phyloP scores from a whole-genome alignment of 2,797 vertebrate species.

The Halcyon chelicuti region DNA sequence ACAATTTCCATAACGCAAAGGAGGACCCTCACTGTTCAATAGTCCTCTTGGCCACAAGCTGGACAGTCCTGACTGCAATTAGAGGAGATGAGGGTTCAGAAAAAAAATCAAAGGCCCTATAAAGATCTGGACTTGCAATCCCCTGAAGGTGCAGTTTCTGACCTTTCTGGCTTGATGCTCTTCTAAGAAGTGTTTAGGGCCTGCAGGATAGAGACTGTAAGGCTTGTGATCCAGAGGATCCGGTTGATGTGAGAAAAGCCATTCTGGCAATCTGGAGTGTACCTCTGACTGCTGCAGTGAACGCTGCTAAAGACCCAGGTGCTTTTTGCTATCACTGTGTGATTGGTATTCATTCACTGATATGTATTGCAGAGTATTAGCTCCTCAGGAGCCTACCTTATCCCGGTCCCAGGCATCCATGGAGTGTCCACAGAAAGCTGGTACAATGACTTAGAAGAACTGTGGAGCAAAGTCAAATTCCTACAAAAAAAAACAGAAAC shows the following conservation, averaged over 20 bases:
- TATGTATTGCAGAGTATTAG: neutral
- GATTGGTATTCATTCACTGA: neutral
- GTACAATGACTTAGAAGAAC: neutral
- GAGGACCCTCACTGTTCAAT: neutral
- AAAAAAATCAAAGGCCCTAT: neutral
- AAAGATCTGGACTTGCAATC: neutral
- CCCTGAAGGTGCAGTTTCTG: neutral
- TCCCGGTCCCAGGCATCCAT: neutral
- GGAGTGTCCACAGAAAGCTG: neutral
- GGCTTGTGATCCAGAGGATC: neutral
- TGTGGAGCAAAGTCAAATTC: neutral
- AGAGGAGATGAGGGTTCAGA: neutral
- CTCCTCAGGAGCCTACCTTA: accelerated
- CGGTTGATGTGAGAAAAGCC: neutral
- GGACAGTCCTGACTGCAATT: neutral
- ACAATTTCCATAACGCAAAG: neutral
- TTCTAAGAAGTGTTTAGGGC: neutral
- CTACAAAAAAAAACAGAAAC: neutral
- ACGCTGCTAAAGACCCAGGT: neutral
- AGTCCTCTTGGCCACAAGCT: neutral
- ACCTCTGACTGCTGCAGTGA: neutral
- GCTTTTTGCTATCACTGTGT: neutral
- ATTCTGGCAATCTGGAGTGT: neutral
- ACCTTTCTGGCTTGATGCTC: neutral
- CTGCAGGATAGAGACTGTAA: neutral